Percentiles rank a stretch among this genome's conserved stretches.
Conservation (phyloP, 2,888 invertebrate species). For the Notodonta ziczac region DNA sequence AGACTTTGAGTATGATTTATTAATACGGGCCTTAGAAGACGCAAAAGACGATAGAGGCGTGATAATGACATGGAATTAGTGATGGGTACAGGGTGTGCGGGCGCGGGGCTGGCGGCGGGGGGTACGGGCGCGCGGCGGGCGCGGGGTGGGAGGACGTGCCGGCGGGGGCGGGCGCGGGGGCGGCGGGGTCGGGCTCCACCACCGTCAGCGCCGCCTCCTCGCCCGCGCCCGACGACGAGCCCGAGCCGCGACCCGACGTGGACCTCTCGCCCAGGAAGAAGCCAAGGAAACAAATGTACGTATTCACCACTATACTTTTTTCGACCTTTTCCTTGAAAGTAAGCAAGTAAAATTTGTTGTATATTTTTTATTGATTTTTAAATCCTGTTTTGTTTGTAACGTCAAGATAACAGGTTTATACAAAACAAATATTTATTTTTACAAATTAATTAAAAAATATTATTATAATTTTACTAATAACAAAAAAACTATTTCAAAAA, state of each 20-base stretch:
- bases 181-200: constrained; percentile 86
- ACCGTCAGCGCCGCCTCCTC: constrained; percentile 95
- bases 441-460: too few relatives aligned
- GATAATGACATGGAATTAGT: not conserved
- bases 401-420: too few relatives aligned
- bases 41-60: not conserved
- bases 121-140: constrained; percentile 2
- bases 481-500: too few relatives aligned
- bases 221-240: constrained; percentile 87
- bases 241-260: constrained; percentile 47
- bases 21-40: too few relatives aligned
- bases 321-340: too few relatives aligned
- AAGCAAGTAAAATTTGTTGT: too few relatives aligned
- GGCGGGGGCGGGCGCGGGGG: constrained; percentile 28
- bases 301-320: constrained; percentile 28
- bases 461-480: too few relatives aligned
- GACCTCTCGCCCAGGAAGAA: constrained; percentile 92
- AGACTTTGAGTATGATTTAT: too few relatives aligned
- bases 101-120: not conserved
- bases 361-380: too few relatives aligned
- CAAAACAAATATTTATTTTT: too few relatives aligned
- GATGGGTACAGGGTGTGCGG: not conserved
- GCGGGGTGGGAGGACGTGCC: constrained; percentile 34
- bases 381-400: too few relatives aligned
- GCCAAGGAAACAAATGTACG: constrained; percentile 95